phyloP scores from a whole-genome alignment of 2,888 invertebrate species.

The Meteorus colon region DNA sequence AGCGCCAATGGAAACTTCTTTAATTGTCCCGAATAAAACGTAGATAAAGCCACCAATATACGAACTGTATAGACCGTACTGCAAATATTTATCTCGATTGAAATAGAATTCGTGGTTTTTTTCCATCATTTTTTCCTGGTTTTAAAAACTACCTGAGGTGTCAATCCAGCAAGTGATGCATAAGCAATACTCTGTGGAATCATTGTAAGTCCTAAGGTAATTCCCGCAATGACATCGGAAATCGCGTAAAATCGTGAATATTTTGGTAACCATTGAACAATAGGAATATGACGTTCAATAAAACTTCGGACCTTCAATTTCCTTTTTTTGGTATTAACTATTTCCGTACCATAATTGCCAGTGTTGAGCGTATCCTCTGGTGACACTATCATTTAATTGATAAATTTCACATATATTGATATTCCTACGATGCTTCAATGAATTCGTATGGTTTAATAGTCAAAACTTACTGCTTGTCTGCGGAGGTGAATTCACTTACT shows the following conservation, averaged over 20 bases:
- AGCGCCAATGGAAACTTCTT: conserved; percentile 92
- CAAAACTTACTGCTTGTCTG: conserved; percentile 13
- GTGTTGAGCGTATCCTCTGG: conserved; percentile 40
- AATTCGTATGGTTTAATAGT: not conserved
- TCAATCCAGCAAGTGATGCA: conserved; percentile 87
- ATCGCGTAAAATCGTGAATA: conserved; percentile 82
- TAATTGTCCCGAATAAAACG: conserved; percentile 89
- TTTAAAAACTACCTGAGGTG: conserved; percentile 79
- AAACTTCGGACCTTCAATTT: conserved; percentile 31
- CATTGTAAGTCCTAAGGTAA: conserved; percentile 92
- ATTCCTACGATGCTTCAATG: not conserved
- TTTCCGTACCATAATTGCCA: conserved; percentile 28
- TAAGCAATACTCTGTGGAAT: conserved; percentile 96
- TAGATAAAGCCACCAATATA: conserved; percentile 91
- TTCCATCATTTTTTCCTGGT: conserved; percentile 8
- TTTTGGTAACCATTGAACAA: conserved; percentile 80
- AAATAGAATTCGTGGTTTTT: conserved; percentile 11
- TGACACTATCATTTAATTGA: conserved; percentile 11
- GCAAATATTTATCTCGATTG: conserved; percentile 43
- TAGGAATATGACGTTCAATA: conserved; percentile 73
- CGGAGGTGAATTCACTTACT: conserved; percentile 7
- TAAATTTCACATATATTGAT: not conserved
- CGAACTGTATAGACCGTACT: conserved; percentile 93
- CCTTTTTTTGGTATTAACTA: conserved; percentile 17
- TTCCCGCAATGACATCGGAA: conserved; percentile 90